Conservation (phyloP, 2,888 invertebrate species). For the Melanchra persicariae region DNA sequence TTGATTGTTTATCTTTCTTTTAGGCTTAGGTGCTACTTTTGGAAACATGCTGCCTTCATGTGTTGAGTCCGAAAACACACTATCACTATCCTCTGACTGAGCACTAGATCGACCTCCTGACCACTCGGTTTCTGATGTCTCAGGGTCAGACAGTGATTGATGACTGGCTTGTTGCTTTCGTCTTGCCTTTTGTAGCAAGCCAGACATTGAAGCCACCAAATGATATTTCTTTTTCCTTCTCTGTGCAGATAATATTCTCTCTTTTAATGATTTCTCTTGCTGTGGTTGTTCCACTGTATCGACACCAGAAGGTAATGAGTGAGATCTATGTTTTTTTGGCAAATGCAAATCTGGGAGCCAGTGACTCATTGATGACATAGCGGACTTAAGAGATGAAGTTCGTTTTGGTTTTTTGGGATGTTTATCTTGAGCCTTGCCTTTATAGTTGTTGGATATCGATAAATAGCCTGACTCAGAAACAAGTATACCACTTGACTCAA, state of each 20-base stretch:
- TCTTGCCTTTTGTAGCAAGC: conserved; percentile 96
- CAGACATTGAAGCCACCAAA: conserved; percentile 95
- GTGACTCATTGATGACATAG: conserved; percentile 95
- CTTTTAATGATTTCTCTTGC: conserved; percentile 87
- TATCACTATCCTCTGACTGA: conserved; percentile 94
- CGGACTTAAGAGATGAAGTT: conserved; percentile 94
- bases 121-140: conserved; percentile 94
- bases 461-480: conserved; percentile 95
- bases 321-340: conserved; percentile 94
- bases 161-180: conserved; percentile 91
- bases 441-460: conserved; percentile 93
- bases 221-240: conserved; percentile 95
- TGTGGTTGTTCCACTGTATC: conserved; percentile 89
- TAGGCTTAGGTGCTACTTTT: conserved; percentile 90
- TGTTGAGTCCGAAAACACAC: conserved; percentile 93
- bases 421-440: conserved; percentile 89
- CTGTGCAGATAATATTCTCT: conserved; percentile 87
- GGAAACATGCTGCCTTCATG: conserved; percentile 92
- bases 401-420: conserved; percentile 92
- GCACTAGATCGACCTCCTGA: conserved; percentile 92
- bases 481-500: conserved; percentile 90
- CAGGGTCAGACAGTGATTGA: conserved; percentile 94
- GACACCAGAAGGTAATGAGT: conserved; percentile 94
- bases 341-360: conserved; percentile 96
- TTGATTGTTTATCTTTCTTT: conserved; percentile 87